A percentile compares a stretch with the other conserved stretches of the same genome.
Conservation (phyloP, 1,140 invertebrate species). For the Nasonia giraulti region DNA sequence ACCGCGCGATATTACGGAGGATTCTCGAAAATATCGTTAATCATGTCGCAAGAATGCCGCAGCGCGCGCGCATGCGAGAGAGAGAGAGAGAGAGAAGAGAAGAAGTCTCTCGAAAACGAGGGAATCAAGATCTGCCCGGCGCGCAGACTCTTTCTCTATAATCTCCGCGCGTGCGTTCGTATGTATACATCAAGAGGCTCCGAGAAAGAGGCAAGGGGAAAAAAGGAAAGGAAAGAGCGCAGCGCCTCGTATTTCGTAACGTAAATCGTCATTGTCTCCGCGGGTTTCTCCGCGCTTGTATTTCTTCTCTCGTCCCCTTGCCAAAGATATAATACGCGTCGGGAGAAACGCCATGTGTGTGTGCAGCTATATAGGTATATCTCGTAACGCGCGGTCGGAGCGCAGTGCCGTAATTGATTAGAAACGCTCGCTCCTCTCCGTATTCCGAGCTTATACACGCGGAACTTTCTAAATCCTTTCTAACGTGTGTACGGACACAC, state of each 20-base stretch:
- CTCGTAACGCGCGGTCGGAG: constrained; percentile 11
- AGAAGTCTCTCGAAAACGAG: not conserved
- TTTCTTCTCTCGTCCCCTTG: constrained; percentile 19
- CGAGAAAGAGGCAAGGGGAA: constrained; percentile 49
- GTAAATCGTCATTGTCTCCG: constrained; percentile 57
- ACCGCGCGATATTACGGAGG: not conserved
- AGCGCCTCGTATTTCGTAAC: constrained; percentile 52
- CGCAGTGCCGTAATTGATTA: constrained; percentile 55
- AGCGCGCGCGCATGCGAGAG: not conserved
- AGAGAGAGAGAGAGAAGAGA: too few relatives aligned
- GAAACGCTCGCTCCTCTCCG: constrained; percentile 52
- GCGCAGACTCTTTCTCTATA: constrained; percentile 1
- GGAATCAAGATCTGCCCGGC: constrained; percentile 24
- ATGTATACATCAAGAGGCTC: not conserved
- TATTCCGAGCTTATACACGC: constrained; percentile 28
- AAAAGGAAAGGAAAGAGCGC: constrained; percentile 48
- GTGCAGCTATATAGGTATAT: not conserved
- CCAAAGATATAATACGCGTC: constrained; percentile 22
- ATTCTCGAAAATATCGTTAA: constrained; percentile 30
- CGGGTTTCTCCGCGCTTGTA: constrained; percentile 34
- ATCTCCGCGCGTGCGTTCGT: not conserved
- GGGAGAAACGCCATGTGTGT: constrained; percentile 44
- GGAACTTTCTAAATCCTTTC: constrained; percentile 63
- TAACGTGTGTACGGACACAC: constrained; percentile 33
- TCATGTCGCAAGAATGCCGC: constrained; percentile 17